These are phyloP conservation scores for Seriola dumerili DNA, from an alignment of 2,113 vertebrate species.

Conservation along the genomic window DNA sequence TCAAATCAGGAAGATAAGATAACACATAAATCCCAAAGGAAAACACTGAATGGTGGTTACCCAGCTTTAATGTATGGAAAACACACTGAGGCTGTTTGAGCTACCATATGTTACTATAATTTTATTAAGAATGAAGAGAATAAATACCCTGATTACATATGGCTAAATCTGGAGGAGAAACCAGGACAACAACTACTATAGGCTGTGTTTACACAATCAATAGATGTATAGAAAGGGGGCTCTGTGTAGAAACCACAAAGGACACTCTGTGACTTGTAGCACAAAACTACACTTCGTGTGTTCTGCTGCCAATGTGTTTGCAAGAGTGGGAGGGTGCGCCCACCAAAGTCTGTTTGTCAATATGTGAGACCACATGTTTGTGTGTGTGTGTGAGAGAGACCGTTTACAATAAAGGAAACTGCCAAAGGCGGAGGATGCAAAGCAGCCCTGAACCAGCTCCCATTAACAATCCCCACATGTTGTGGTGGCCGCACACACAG, in stretches of 20 bases:
- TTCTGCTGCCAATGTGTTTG: slow-evolving; percentile 67
- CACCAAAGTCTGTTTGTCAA: slow-evolving; percentile 76
- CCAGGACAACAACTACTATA: slow-evolving; percentile 58
- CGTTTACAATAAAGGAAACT: slow-evolving; percentile 67
- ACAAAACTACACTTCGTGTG: slow-evolving; percentile 61
- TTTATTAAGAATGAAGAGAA: slow-evolving; percentile 65
- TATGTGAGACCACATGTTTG: slow-evolving; percentile 76
- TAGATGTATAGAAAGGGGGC: slow-evolving; percentile 38
- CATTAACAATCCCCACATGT: slow-evolving; percentile 79
- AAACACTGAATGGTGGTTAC: slow-evolving; percentile 27
- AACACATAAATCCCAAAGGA: background rate
- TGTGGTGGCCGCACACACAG: slow-evolving; percentile 63
- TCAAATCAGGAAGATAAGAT: slow-evolving; percentile 21
- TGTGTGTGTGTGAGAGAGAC: slow-evolving; percentile 58
- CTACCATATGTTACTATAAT: slow-evolving; percentile 58
- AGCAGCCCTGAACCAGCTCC: slow-evolving; percentile 63
- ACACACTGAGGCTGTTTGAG: slow-evolving; percentile 51
- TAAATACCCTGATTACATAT: slow-evolving; percentile 58
- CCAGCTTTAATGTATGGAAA: slow-evolving; percentile 44
- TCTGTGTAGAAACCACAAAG: slow-evolving; percentile 52
- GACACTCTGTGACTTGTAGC: slow-evolving; percentile 28
- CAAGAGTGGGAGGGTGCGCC: slow-evolving; percentile 36
- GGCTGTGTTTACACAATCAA: slow-evolving; percentile 54
- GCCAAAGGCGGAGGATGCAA: slow-evolving; percentile 67
- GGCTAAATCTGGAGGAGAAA: slow-evolving; percentile 36